Conservation (phyloP, 2,113 vertebrate species). For the Trichechus manatus region DNA sequence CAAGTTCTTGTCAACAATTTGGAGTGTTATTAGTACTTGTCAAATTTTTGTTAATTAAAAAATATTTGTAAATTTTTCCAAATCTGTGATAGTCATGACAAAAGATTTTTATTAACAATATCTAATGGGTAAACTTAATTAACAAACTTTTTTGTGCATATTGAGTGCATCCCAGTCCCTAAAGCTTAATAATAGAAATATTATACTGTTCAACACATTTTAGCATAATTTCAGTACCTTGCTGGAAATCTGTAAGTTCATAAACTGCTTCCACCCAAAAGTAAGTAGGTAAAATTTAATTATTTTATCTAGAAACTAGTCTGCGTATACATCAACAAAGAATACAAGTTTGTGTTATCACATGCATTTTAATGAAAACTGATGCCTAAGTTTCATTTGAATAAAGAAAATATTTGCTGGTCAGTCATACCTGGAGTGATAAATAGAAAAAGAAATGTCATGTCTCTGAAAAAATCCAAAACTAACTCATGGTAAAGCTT, state of each 20-base stretch:
- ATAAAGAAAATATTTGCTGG: neutral
- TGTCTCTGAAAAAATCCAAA: neutral
- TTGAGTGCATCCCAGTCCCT: neutral
- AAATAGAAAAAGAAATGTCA: constrained; percentile 15
- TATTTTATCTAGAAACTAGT: neutral
- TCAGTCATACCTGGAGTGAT: neutral
- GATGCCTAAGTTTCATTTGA: neutral
- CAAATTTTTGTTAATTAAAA: constrained; percentile 46
- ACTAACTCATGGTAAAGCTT: neutral
- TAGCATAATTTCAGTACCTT: neutral
- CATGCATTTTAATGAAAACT: neutral
- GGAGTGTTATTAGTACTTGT: neutral
- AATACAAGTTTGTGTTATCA: neutral
- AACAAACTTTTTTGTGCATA: neutral
- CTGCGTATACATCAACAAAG: neutral
- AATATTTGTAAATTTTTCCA: constrained; percentile 31
- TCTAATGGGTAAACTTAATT: neutral
- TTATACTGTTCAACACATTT: neutral
- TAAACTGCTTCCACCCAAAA: constrained; percentile 44
- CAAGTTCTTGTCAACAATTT: constrained; percentile 22
- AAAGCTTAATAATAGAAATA: neutral
- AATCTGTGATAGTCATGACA: neutral
- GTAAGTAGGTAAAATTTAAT: neutral
- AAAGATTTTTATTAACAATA: neutral
- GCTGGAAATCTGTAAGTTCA: neutral